Evolutionary conservation across 2,113 vertebrate species (phyloP), one percentile per base, ranked within the genome.

Genomic region (Nettapus auritus): DNA sequence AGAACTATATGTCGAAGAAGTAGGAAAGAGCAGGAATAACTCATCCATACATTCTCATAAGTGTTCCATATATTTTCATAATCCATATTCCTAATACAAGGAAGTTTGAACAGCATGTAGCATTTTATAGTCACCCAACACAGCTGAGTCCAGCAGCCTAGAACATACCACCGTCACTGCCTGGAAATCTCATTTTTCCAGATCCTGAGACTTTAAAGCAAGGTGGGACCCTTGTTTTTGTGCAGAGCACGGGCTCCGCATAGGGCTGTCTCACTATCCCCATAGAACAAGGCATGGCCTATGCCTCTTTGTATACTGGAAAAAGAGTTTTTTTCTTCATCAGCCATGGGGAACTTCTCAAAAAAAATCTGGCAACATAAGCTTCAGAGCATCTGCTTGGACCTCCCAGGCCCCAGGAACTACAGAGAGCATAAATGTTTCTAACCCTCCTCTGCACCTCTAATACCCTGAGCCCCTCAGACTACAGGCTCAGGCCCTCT

Each of bases 251-350:
- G 67, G 55, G 26, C 21, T n/a, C 15, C 19, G 29, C 10, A 14
- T 5, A 46, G n/a, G 12, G 6, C 22, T n/a, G 12, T 31, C 36
- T 94, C 70, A 34, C 23, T 31, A 85, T 21, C 14, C n/a, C 21
- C 28, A 11, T 1, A 80, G 46, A 28, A 55, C 74, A 66, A 68
- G n/a, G 86, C 73, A 64, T 14, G 56, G 19, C 33, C 40, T 13
- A 1, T 17, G 9, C 7, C 36, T 8, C 5, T 38, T 62, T 7
- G 2, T 26, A 52, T 0, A 0, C 23, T 23, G 31, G 59, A 86
- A 28, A n/a, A 10, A 74, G 33, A 80, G 8, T 5, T 80, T 81
- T 81, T 59, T 36, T 42, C 63, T 75, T 46, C 21, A 34, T 36
- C 38, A 70, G 31, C 22, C n/a, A 31, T 8, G 8, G 31, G 36